Percentiles rank a stretch among this genome's conserved stretches.
Conservation (phyloP, 2,113 vertebrate genomes). For the Tenrec ecaudatus region DNA sequence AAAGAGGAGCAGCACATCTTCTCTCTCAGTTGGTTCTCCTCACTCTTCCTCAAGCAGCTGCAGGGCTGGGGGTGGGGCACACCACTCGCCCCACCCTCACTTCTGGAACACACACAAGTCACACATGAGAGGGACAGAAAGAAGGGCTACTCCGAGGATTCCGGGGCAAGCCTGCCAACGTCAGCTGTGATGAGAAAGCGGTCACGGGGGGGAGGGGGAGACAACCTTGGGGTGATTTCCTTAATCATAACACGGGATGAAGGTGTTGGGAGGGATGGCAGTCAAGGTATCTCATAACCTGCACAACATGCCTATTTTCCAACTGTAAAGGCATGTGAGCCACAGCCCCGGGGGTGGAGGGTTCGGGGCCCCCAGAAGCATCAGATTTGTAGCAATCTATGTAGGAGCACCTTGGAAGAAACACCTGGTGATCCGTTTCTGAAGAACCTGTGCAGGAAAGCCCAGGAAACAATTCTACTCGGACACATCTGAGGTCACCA, state of each 20-base stretch:
- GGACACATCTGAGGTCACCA: not conserved
- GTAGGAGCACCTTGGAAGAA: not conserved
- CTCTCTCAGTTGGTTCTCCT: not conserved
- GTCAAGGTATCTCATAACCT: not conserved
- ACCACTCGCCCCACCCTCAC: too few relatives aligned
- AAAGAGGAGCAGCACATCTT: not conserved
- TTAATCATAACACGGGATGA: rapidly evolving
- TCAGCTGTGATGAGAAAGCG: not conserved
- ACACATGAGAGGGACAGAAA: not conserved
- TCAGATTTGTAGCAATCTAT: not conserved
- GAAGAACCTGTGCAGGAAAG: not conserved
- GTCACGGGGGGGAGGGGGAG: too few relatives aligned
- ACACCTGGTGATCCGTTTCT: not conserved
- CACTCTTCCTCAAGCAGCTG: not conserved
- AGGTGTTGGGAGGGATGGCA: not conserved
- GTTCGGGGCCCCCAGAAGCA: not conserved
- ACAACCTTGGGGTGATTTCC: not conserved
- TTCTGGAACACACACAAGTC: not conserved
- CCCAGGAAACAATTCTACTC: not conserved
- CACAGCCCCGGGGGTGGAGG: not conserved
- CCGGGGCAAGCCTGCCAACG: not conserved
- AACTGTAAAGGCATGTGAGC: too few relatives aligned
- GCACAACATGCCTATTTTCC: not conserved
- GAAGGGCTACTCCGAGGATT: not conserved
- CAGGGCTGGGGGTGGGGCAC: not conserved